phyloP scores from a whole-genome alignment of 1,140 invertebrate genomes.

The Brachystomella parvula region DNA sequence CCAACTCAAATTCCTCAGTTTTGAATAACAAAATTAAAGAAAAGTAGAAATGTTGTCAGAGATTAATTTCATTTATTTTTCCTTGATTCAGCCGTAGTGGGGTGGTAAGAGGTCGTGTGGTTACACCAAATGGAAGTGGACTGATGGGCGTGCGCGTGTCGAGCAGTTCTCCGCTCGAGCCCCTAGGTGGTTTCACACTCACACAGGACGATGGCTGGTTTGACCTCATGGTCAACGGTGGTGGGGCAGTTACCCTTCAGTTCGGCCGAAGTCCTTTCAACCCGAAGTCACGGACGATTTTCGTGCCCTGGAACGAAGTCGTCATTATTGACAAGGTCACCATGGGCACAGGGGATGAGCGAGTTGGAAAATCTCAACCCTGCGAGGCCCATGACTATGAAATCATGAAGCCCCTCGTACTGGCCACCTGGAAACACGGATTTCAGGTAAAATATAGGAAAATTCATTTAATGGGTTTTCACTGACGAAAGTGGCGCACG shows the following conservation, averaged over 20 bases:
- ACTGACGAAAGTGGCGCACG: no score
- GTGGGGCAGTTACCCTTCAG: constrained; percentile 85
- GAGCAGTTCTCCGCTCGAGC: constrained; percentile 75
- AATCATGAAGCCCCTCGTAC: constrained; percentile 82
- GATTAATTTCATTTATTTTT: neutral
- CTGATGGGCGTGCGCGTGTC: constrained; percentile 89
- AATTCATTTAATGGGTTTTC: no score
- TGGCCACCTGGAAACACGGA: constrained; percentile 92
- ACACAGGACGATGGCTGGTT: constrained; percentile 89
- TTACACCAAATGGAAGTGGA: constrained; percentile 80
- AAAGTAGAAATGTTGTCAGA: no score
- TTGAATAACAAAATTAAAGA: neutral
- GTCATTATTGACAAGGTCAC: constrained; percentile 79
- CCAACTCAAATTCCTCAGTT: neutral
- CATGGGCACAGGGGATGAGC: constrained; percentile 69
- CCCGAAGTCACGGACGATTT: constrained; percentile 79
- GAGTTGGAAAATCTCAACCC: constrained; percentile 61
- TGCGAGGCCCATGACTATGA: constrained; percentile 88
- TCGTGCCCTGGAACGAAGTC: constrained; percentile 94
- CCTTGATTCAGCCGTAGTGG: constrained; percentile 75
- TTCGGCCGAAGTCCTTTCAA: constrained; percentile 89
- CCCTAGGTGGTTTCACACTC: constrained; percentile 85
- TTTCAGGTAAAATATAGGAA: constrained; percentile 92
- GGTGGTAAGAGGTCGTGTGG: constrained; percentile 86
- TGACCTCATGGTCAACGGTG: constrained; percentile 93